phyloP scores from a whole-genome alignment of 2,113 vertebrate species.

The Ornithorhynchus anatinus region DNA sequence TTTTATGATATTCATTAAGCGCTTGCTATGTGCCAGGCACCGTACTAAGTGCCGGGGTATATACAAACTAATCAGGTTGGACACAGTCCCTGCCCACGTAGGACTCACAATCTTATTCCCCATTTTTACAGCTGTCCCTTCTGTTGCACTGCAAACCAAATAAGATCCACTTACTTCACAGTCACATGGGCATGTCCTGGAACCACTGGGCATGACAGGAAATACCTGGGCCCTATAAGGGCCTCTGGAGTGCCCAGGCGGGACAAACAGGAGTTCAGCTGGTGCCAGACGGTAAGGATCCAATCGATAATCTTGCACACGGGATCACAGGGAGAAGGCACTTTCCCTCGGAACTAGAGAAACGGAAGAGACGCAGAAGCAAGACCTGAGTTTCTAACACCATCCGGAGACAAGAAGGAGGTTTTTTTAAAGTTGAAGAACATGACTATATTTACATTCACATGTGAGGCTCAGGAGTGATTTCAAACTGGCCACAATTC shows the following conservation, averaged over 20 bases:
- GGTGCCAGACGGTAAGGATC: conserved; percentile 88
- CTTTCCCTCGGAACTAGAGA: conserved; percentile 76
- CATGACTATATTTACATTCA: too few species aligned
- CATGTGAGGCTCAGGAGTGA: too few species aligned
- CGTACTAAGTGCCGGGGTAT: too few species aligned
- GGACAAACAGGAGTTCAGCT: conserved; percentile 91
- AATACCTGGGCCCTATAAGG: conserved; percentile 86
- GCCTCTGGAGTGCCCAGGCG: conserved; percentile 88
- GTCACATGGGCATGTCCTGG: conserved; percentile 77
- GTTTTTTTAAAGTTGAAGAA: background rate
- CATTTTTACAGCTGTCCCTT: background rate
- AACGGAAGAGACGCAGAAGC: background rate
- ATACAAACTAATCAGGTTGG: background rate
- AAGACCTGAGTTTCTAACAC: conserved; percentile 63
- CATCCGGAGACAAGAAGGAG: background rate
- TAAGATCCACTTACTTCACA: conserved; percentile 78
- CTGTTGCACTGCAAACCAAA: background rate
- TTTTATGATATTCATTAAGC: too few species aligned
- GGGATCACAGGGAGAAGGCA: conserved; percentile 74
- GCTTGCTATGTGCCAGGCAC: too few species aligned
- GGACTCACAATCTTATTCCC: background rate
- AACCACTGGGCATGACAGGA: conserved; percentile 88
- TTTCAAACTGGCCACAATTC: too few species aligned
- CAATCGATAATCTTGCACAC: conserved; percentile 80
- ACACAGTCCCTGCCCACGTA: background rate